A percentile compares a stretch with the other conserved stretches of the same genome.
These are phyloP conservation scores for Cactoblastis cactorum DNA, from an alignment of 2,888 invertebrate genomes.

Conservation along the genomic window DNA sequence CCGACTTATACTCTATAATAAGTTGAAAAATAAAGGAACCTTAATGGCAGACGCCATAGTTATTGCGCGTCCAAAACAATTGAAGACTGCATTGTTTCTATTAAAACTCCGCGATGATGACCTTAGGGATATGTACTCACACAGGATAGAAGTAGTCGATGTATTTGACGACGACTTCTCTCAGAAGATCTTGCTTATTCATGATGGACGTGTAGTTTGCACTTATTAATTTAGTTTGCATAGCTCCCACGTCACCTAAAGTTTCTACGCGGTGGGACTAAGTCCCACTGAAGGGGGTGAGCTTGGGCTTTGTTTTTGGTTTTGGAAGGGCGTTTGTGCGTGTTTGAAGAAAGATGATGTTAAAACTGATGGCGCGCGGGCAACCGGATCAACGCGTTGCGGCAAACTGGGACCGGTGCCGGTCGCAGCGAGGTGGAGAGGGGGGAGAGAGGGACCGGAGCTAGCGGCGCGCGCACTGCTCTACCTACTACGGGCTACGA, in stretches of 20 bases:
- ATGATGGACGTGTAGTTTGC: conserved; percentile 82
- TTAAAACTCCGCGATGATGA: conserved; percentile 28
- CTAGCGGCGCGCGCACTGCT: conserved; percentile 74
- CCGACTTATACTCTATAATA: conserved; percentile 71
- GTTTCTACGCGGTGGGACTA: conserved; percentile 52
- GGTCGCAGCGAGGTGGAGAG: conserved; percentile 55
- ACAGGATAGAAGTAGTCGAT: conserved; percentile 85
- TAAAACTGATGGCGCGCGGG: conserved; percentile 54
- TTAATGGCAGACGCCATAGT: conserved; percentile 41
- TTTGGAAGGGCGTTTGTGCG: conserved; percentile 51
- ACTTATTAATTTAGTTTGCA: conserved; percentile 80
- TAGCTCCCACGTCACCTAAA: conserved; percentile 58
- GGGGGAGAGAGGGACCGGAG: conserved; percentile 51
- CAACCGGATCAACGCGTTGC: conserved; percentile 74
- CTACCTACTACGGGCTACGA: conserved; percentile 70
- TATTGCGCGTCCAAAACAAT: conserved; percentile 25
- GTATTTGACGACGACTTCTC: conserved; percentile 85
- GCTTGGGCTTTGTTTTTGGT: conserved; percentile 56
- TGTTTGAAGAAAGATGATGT: conserved; percentile 47
- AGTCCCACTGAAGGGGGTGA: conserved; percentile 53
- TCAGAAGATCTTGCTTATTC: conserved; percentile 83
- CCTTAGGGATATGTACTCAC: conserved; percentile 74
- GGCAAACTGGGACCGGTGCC: conserved; percentile 71
- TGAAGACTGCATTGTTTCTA: conserved; percentile 56
- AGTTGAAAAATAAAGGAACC: conserved; percentile 55